Base-by-base conservation (phyloP, 2,888 invertebrate species). In the Idaea biselata region DNA sequence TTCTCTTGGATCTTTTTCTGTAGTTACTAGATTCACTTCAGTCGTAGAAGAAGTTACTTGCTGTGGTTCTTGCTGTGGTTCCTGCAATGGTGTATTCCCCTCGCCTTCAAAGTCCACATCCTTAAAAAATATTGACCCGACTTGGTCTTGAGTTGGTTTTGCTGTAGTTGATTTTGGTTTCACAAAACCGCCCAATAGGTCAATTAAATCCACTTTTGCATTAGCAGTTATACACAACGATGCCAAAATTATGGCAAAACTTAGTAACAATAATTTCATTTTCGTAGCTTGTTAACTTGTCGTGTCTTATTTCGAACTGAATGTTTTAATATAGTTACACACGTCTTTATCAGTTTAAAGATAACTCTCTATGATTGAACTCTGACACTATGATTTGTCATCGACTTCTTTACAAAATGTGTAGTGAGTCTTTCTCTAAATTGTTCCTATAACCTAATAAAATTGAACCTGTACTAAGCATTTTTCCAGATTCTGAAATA, bases 1-100 rank as follows among this genome's bases (percentile, higher is more conserved):
- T 73, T 85, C 87, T 68, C 80, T 79, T 16, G 84, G 87, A 8
- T 83, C 82, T 68, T 82, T 79, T n/a, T 60, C 68, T 2, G 71
- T 69, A 18, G 63, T 65, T n/a, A 68, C 66, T 1, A 67, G 64
- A 33, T 44, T 62, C n/a, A 66, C 65, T 33, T 71, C 62, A 16
- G 71, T 61, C 17, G 61, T 66, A 16, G 67, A 58, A 31, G 65
- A 63, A 57, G 65, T n/a, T 60, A 59, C 61, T 54, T 2, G 67
- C 33, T 7, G 14, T 62, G 18, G 63, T 63, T 58, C 58, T 59
- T 62, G 60, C 33, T 7, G 14, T 62, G 18, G 63, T 63, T 58
- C 58, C 58, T 62, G 60, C n/a, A n/a, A n/a, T 16, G 68, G 18
- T 18, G 16, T 18, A 7, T 16, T 14, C 18, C 11, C 7, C 18